Evolutionary conservation across 2,888 invertebrate species (phyloP).

Genomic region (Strigamia transsilvanica): DNA sequence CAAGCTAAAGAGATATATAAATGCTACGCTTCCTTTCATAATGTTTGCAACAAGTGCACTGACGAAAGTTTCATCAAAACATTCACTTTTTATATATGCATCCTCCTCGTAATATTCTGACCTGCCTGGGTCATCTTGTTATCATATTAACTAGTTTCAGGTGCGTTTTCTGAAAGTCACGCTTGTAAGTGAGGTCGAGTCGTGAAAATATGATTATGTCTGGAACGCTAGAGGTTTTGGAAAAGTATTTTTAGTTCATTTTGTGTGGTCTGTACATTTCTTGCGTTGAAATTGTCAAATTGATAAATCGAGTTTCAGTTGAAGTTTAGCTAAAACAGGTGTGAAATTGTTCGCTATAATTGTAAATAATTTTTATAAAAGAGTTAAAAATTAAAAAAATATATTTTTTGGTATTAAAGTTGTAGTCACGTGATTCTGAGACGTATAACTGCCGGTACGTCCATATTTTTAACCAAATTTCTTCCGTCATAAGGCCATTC

Average conservation of each 20-base stretch:
- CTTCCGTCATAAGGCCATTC: neutral
- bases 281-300: too few species aligned
- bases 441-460: neutral
- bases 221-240: neutral
- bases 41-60: neutral
- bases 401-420: neutral
- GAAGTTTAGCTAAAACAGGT: too few species aligned
- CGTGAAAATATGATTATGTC: neutral
- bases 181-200: neutral
- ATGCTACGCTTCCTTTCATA: neutral
- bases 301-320: too few species aligned
- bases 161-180: neutral
- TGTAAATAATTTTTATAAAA: too few species aligned
- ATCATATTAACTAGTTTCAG: neutral
- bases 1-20: neutral
- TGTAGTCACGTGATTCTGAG: neutral
- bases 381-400: neutral
- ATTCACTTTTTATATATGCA: constrained; percentile 8
- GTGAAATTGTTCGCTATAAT: too few species aligned
- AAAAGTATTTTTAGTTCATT: too few species aligned
- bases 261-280: too few species aligned
- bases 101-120: neutral
- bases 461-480: neutral
- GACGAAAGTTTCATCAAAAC: neutral
- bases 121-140: neutral